Evolutionary conservation across 2,888 invertebrate species (phyloP).

Genomic region (Heliconius cydno): DNA sequence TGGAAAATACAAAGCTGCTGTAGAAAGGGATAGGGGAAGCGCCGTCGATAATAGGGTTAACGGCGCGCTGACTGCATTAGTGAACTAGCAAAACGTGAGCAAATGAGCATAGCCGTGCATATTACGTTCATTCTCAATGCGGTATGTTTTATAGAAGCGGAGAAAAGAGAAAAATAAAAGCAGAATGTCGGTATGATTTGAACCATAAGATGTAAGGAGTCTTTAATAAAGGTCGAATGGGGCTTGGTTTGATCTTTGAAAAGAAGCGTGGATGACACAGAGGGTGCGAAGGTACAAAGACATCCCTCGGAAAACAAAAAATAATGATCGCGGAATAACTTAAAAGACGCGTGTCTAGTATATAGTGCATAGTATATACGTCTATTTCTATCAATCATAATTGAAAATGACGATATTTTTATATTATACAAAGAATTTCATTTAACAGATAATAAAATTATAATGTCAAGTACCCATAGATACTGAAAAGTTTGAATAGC

Average conservation of each 20-base stretch:
- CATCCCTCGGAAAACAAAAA: background rate
- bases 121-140: background rate
- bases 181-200: background rate
- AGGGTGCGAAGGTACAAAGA: background rate
- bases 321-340: too few relatives aligned
- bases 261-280: background rate
- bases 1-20: background rate
- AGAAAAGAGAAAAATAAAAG: background rate
- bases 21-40: background rate
- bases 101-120: too few relatives aligned
- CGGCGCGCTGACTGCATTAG: background rate
- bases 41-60: constrained; percentile 6
- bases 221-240: background rate
- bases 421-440: too few relatives aligned
- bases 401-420: too few relatives aligned
- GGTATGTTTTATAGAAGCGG: background rate
- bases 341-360: too few relatives aligned
- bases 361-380: too few relatives aligned
- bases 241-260: background rate
- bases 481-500: too few relatives aligned
- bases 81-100: background rate
- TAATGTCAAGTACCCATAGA: too few relatives aligned
- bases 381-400: too few relatives aligned
- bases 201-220: background rate
- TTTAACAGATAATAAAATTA: too few relatives aligned